Evolutionary conservation across 2,888 invertebrate genomes (phyloP), one percentile per base, ranked within the genome.

Genomic region (Caradrina clavipalpis): DNA sequence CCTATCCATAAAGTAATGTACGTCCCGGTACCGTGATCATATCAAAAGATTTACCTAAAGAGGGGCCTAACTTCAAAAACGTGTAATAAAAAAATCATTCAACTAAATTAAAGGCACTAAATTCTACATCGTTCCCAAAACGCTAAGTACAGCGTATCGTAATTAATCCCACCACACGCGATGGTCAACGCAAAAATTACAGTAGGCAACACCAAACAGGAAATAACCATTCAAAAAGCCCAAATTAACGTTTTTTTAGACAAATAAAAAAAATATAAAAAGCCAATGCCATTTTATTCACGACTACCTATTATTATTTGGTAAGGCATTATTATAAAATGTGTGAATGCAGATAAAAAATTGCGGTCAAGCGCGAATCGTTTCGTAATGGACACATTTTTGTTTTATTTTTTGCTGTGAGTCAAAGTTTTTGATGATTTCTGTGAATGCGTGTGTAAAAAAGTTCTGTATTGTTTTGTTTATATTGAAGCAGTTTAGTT

Each of bases 201-300:
- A 69, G 69, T 73, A 72, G 74, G 66, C 65, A 65, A 62, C 61
- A 78, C 49, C n/a, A 68, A 63, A 67, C 81, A 79, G 77, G 77
- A 84, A 81, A 85, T 59, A 49, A 70, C 61, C 55, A 64, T 72
- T 70, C 60, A 69, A 71, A 71, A 59, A 73, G 61, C 53, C 60
- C 56, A 76, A 81, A 83, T 83, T 81, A 85, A 61, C 56, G 55
- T 59, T 63, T 66, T 71, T 82, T 79, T 78, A 1, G 35, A 55
- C 59, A 69, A 45, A 65, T 59, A 70, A 71, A 78, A 80, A 79
- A 73, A 47, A 39, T 17, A 39, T 49, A 73, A 42, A 75, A 73
- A 62, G 51, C 73, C 87, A 87, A 87, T 86, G 86, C 85, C 82
- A 80, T 78, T 79, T 81, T 76, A 80, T 77, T 65, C 86, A 87